Base-by-base conservation (phyloP, 2,113 vertebrate species). In the Tetraodon nigroviridis region DNA sequence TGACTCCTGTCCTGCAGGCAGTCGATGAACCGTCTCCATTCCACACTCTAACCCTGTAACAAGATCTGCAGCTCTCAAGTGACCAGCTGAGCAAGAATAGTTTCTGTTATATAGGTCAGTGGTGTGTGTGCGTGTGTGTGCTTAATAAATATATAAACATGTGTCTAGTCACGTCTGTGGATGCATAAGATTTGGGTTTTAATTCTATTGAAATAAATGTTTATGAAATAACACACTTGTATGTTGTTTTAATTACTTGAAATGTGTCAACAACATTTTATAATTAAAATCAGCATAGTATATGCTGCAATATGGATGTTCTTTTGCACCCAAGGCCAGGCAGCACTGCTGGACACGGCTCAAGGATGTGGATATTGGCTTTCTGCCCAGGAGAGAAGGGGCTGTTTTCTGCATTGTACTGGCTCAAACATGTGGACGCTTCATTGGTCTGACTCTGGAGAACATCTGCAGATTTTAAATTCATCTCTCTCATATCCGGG, bases 81-180 rank as follows among this genome's bases (percentile, higher is more conserved):
- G 84, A 77, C 2, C 76, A 74, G 64, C 64, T 75, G 55, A 75
- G 69, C 76, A 72, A 75, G 32, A 72, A 75, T 75, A 78, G 59
- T 79, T 69, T 68, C 58, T 85, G 51, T 73, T 79, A 58, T 66
- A 29, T 79, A 78, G 74, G 76, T 78, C 74, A 81, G 58, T 73
- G 60, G n/a, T 46, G 49, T 68, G 67, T 79, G n/a, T n/a, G n/a
- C n/a, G n/a, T n/a, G n/a, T n/a, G n/a, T n/a, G 53, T 70, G 48
- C 45, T 61, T 76, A 47, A 29, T 64, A 56, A 45, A 46, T 44
- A 27, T 27, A 46, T 50, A 60, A 4, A 58, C 8, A 27, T 18
- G n/a, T 15, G 29, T 61, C 17, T 65, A 16, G 19, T 55, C 3
- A 48, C 29, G 48, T 67, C 18, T 67, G 19, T 75, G 10, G 48